Percentiles rank a stretch among this genome's conserved stretches.
phyloP scores from a whole-genome alignment of 2,113 vertebrate species.

The Aplodontia rufa region DNA sequence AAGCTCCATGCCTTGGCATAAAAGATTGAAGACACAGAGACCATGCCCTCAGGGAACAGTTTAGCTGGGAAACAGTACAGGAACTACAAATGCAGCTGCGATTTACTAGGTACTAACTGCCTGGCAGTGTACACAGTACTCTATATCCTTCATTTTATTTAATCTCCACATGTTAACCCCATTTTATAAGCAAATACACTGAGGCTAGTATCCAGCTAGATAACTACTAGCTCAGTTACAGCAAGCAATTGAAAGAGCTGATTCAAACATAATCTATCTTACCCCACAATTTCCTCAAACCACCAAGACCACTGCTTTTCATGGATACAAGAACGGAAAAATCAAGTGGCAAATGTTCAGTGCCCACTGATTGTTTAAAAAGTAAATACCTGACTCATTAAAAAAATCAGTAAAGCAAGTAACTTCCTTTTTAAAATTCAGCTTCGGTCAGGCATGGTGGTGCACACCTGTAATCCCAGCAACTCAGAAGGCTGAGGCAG shows the following conservation, averaged over 20 bases:
- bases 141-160: not conserved
- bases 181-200: not conserved
- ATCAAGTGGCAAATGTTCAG: not conserved
- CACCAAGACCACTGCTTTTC: rapidly evolving
- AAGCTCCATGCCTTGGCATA: not conserved
- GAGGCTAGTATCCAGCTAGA: not conserved
- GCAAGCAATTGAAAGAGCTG: not conserved
- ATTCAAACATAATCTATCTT: not conserved
- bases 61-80: not conserved
- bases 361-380: not conserved
- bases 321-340: not conserved
- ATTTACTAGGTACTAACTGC: not conserved
- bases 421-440: constrained; percentile 42
- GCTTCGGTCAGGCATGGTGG: too few species aligned
- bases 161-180: not conserved
- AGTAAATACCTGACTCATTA: not conserved
- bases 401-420: constrained; percentile 14
- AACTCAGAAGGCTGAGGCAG: too few species aligned
- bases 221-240: not conserved
- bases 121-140: not conserved
- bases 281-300: not conserved
- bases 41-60: not conserved
- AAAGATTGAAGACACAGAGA: not conserved
- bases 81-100: not conserved
- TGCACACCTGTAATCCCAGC: too few species aligned